Evolutionary conservation across 2,888 invertebrate genomes (phyloP), one percentile per base, ranked within the genome.

Genomic region (Cordilura impudica): DNA sequence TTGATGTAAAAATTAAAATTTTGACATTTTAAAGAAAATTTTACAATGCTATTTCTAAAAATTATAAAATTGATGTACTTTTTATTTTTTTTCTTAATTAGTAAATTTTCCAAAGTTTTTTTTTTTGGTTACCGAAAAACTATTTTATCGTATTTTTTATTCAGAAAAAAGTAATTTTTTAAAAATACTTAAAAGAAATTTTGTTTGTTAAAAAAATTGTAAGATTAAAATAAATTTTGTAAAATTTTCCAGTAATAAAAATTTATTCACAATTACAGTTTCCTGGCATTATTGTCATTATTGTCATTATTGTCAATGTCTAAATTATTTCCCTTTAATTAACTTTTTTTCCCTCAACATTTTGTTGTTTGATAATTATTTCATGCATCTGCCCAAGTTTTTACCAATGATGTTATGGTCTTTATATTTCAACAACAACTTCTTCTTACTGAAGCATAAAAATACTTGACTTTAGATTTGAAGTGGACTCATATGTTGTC

Each of bases 401-500:
- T 7, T 14, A 53, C 26, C 23, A 53, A 26, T n/a, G n/a, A n/a
- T 53, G 23, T 14, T 16, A 16, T 56, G 56, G n/a, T 6, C 45
- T 45, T 21, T 16, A 26, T 45, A 45, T 53, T n/a, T 26, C 51
- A 19, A 47, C 47, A 53, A 66, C 16, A 54, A 60, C 49, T 53
- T 78, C 70, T 53, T 78, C 70, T 70, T 47, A 70, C 53, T 66
- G 66, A 70, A 70, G 60, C 43, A 71, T 53, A 66, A n/a, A 70
- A 61, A 71, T 67, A 75, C 78, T 79, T 79, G 78, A 79, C 74
- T 79, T 79, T 79, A 67, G 71, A 71, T 66, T 47, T 79, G 61
- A 75, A 79, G 70, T 67, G 78, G 70, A 45, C 74, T 74, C 71
- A 63, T 73, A 73, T 78, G 69, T 73, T 73, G 72, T 69, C 51